A percentile compares a stretch with the other conserved stretches of the same genome.
These are phyloP conservation scores for Tympanuchus pallidicinctus DNA, from an alignment of 2,113 vertebrate species.

Conservation along the genomic window DNA sequence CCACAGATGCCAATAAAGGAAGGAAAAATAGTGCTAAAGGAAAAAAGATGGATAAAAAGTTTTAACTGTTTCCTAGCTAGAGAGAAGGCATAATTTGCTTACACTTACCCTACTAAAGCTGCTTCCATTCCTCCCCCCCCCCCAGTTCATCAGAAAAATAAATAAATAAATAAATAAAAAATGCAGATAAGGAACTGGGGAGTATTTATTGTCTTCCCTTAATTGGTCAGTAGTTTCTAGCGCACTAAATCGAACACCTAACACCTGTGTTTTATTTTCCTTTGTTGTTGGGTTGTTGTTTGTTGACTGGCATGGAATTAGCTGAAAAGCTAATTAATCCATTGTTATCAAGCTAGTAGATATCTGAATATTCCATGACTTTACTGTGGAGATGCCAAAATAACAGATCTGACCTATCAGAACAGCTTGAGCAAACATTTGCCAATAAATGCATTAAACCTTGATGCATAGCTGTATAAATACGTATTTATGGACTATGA, in stretches of 20 bases:
- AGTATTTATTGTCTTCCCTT: background rate
- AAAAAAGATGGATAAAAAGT: background rate
- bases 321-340: background rate
- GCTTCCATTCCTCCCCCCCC: background rate
- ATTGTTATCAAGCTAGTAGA: background rate
- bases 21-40: background rate
- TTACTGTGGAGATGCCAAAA: background rate
- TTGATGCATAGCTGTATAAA: background rate
- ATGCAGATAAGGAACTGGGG: background rate
- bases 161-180: background rate
- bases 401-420: background rate
- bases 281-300: background rate
- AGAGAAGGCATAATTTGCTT: background rate
- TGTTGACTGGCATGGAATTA: background rate
- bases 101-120: background rate
- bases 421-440: background rate
- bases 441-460: background rate
- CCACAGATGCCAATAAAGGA: background rate
- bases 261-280: background rate
- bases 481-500: background rate
- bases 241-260: background rate
- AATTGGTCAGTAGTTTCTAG: background rate
- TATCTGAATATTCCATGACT: background rate
- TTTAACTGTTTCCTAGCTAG: background rate
- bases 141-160: background rate